phyloP scores from a whole-genome alignment of 1,140 invertebrate species.

The Sycobia sp. region DNA sequence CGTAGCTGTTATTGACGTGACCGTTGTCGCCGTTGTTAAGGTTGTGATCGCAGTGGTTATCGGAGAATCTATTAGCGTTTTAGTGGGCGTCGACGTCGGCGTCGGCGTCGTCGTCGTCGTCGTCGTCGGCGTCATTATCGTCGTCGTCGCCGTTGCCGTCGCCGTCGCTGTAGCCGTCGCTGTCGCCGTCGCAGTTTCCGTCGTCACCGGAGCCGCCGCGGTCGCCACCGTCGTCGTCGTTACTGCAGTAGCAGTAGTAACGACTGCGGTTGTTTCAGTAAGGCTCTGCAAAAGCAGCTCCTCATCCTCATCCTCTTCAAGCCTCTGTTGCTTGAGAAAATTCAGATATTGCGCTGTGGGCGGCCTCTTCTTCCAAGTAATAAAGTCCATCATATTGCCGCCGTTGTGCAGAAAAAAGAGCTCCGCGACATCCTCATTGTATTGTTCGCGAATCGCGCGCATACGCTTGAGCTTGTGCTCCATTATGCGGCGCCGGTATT shows the following conservation, averaged over 20 bases:
- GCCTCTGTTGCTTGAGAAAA: constrained; percentile 75
- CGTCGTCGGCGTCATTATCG: not conserved
- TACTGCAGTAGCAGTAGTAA: not conserved
- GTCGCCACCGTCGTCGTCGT: not conserved
- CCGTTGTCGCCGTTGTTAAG: not conserved
- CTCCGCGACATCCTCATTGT: constrained; percentile 82
- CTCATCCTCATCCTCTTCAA: constrained; percentile 71
- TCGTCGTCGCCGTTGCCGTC: not conserved
- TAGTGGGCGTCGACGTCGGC: not conserved
- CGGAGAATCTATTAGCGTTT: too few relatives aligned
- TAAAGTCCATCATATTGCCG: constrained; percentile 87
- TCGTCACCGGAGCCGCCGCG: not conserved
- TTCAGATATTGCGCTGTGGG: constrained; percentile 73
- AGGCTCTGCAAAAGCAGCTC: constrained; percentile 55
- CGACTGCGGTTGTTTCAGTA: not conserved
- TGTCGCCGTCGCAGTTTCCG: not conserved
- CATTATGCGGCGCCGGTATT: constrained; percentile 55
- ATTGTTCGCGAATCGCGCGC: constrained; percentile 63
- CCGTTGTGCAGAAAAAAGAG: constrained; percentile 83
- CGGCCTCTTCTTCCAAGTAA: constrained; percentile 79
- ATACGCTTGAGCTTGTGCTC: constrained; percentile 60
- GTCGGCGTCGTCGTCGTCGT: not conserved
- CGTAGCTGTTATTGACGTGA: not conserved
- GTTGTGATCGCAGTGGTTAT: not conserved
- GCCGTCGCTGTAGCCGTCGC: not conserved